A percentile compares a stretch with the other conserved stretches of the same genome.
phyloP scores from a whole-genome alignment of 2,888 invertebrate genomes.

The Steinernema hermaphroditum region DNA sequence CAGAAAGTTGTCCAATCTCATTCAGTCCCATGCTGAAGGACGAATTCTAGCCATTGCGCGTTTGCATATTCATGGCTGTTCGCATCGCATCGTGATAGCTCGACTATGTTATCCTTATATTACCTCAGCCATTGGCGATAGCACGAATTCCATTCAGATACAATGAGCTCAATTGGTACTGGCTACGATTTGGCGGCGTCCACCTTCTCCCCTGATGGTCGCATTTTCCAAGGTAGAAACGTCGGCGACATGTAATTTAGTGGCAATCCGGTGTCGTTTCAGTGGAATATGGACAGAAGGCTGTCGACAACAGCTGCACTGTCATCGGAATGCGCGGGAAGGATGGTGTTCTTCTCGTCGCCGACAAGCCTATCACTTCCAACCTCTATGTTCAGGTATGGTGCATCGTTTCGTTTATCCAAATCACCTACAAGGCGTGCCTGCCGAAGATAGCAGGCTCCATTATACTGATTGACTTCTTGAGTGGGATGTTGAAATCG shows the following conservation, averaged over 20 bases:
- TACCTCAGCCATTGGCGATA: not conserved
- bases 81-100: too few species aligned
- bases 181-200: constrained; percentile 99
- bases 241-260: not conserved
- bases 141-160: not conserved
- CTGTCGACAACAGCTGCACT: constrained; percentile 92
- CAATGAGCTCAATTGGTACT: constrained; percentile 91
- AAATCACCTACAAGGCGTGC: too few species aligned
- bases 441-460: too few species aligned
- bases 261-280: too few species aligned
- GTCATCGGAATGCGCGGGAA: constrained; percentile 91
- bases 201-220: constrained; percentile 97
- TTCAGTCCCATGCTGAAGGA: too few species aligned
- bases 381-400: constrained; percentile 70
- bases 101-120: not conserved
- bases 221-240: constrained; percentile 72
- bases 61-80: too few species aligned
- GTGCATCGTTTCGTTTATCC: too few species aligned
- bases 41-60: too few species aligned
- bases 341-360: constrained; percentile 94
- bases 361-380: constrained; percentile 80
- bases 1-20: too few species aligned
- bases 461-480: too few species aligned
- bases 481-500: too few species aligned
- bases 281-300: constrained; percentile 96